These are phyloP conservation scores for Mercenaria mercenaria DNA, from an alignment of 1,140 invertebrate species.

Conservation along the genomic window DNA sequence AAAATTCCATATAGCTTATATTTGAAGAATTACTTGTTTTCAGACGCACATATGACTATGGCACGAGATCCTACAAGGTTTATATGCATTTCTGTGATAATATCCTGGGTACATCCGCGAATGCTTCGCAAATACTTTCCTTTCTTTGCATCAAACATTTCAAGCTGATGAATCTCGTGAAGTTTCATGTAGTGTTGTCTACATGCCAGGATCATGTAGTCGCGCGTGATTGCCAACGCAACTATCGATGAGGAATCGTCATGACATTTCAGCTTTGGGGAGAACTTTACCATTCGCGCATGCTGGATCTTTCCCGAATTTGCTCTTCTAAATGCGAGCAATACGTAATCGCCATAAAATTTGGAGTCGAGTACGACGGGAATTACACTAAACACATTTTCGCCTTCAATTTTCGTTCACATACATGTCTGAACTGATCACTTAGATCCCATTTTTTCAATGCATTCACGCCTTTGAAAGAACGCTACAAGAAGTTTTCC, in stretches of 20 bases:
- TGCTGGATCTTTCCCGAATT: conserved; percentile 79
- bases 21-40: conserved; percentile 79
- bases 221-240: conserved; percentile 79
- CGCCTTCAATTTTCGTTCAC: conserved; percentile 75
- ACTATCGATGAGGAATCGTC: conserved; percentile 80
- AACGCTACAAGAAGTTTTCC: conserved; percentile 80
- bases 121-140: conserved; percentile 81
- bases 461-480: conserved; percentile 83
- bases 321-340: conserved; percentile 79
- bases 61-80: conserved; percentile 83
- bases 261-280: conserved; percentile 79
- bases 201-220: conserved; percentile 82
- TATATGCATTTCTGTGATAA: conserved; percentile 76
- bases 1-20: conserved; percentile 84
- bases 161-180: conserved; percentile 81
- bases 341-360: conserved; percentile 77
- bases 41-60: conserved; percentile 78
- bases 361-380: conserved; percentile 77
- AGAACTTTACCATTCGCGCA: conserved; percentile 77
- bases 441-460: conserved; percentile 81
- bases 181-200: conserved; percentile 81
- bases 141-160: conserved; percentile 82
- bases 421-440: conserved; percentile 67
- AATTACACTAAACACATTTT: conserved; percentile 80
- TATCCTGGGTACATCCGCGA: conserved; percentile 82